A percentile compares a stretch with the other conserved stretches of the same genome.
Evolutionary conservation across 2,797 vertebrate genomes (phyloP).

Genomic region (Remorina albescens): DNA sequence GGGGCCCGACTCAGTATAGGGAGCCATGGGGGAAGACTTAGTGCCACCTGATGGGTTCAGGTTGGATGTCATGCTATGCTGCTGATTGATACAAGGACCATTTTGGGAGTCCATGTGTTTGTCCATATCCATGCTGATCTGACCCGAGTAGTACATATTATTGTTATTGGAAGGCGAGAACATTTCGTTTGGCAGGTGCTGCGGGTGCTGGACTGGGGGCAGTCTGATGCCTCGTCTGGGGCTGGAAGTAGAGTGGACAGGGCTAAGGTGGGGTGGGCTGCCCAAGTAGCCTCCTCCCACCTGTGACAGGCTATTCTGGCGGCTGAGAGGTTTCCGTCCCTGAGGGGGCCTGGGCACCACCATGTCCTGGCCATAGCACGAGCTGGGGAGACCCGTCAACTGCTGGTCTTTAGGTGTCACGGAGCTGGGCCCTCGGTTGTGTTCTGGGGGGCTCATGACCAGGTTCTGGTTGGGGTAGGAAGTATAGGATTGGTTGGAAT

Average conservation of each 20-base stretch:
- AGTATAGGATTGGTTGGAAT: slow-evolving; percentile 84
- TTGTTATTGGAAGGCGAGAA: slow-evolving; percentile 79
- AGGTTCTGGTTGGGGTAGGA: slow-evolving; percentile 86
- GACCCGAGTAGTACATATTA: slow-evolving; percentile 85
- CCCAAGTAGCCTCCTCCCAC: slow-evolving; percentile 79
- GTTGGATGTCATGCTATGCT: slow-evolving; percentile 76
- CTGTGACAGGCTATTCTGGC: slow-evolving; percentile 84
- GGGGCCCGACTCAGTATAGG: slow-evolving; percentile 87
- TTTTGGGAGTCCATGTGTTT: slow-evolving; percentile 82
- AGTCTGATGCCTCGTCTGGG: slow-evolving; percentile 81
- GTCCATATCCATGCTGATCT: slow-evolving; percentile 82
- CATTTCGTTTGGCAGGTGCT: slow-evolving; percentile 80
- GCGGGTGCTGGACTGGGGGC: slow-evolving; percentile 80
- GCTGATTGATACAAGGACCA: slow-evolving; percentile 86
- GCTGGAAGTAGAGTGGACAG: slow-evolving; percentile 79
- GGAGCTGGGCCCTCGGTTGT: slow-evolving; percentile 63
- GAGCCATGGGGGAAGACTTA: slow-evolving; percentile 83
- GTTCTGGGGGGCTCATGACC: slow-evolving; percentile 79
- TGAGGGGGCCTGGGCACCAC: slow-evolving; percentile 87
- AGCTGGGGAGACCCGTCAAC: slow-evolving; percentile 74
- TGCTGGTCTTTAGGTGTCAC: slow-evolving; percentile 85
- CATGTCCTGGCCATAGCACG: slow-evolving; percentile 86
- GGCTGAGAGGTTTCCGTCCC: slow-evolving; percentile 84
- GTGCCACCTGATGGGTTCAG: slow-evolving; percentile 75
- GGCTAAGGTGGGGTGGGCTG: slow-evolving; percentile 84